Percentiles rank a stretch among this genome's conserved stretches.
Conservation (phyloP, 1,140 invertebrate genomes). For the Epicauta chinensis region DNA sequence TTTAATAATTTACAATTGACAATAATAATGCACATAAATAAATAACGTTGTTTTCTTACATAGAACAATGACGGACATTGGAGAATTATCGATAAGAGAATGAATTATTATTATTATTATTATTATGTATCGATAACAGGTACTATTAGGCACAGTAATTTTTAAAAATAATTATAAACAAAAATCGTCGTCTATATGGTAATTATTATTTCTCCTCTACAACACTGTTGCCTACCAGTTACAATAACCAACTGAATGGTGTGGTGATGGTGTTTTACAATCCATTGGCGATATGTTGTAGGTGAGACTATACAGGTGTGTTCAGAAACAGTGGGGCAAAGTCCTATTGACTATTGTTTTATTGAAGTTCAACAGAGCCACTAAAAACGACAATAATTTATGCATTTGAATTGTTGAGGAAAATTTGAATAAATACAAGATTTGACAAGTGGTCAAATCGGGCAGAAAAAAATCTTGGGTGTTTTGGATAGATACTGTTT, state of each 20-base stretch:
- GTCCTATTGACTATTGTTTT: conserved; percentile 5
- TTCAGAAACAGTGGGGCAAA: conserved; percentile 15
- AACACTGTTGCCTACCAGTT: not conserved
- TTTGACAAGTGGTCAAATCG: no score
- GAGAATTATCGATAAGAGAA: no score
- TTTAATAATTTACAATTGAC: not conserved
- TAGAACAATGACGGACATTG: no score
- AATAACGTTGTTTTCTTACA: not conserved
- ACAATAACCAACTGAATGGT: not conserved
- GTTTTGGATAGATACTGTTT: no score
- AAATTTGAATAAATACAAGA: no score
- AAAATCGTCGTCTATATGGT: no score
- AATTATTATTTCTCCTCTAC: no score
- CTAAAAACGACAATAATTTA: not conserved
- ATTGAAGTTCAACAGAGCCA: not conserved
- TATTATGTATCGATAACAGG: no score
- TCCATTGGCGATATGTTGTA: conserved; percentile 14
- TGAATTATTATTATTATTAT: no score
- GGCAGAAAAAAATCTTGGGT: no score
- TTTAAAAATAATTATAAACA: no score
- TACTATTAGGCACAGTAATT: no score
- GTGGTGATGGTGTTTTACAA: not conserved
- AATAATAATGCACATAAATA: not conserved
- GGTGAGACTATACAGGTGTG: conserved; percentile 17
- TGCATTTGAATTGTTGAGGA: not conserved